phyloP scores from a whole-genome alignment of 2,797 vertebrate species.

The Sciaenops ocellatus region DNA sequence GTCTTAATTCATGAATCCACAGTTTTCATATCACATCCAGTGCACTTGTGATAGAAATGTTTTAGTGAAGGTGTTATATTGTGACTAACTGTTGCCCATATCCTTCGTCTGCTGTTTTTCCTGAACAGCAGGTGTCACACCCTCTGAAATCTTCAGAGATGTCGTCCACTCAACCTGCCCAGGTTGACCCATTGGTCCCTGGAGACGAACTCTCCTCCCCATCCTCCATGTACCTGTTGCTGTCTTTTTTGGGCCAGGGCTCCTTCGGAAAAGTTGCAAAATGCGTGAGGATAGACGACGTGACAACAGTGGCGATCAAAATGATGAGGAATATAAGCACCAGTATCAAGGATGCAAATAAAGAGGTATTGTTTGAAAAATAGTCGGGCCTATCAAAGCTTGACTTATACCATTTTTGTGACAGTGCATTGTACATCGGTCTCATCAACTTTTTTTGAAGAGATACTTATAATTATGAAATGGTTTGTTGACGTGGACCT shows the following conservation, averaged over 20 bases:
- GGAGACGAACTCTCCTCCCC: not conserved
- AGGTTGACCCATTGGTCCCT: not conserved
- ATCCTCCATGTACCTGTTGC: not conserved
- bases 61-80: not conserved
- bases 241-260: slow-evolving; percentile 18
- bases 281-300: not conserved
- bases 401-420: no score
- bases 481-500: no score
- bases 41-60: no score
- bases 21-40: no score
- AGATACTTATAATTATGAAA: no score
- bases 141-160: not conserved
- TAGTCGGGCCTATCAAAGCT: no score
- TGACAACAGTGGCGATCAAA: slow-evolving; percentile 27
- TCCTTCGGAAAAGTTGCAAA: slow-evolving; percentile 20
- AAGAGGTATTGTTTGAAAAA: no score
- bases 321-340: not conserved
- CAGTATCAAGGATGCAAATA: no score
- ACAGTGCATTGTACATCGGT: no score
- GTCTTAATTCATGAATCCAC: no score
- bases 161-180: not conserved
- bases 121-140: not conserved
- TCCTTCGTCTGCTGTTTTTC: not conserved
- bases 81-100: not conserved
- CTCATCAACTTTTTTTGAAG: no score